Conservation (phyloP, 2,113 vertebrate genomes). For the Climacteris rufus region DNA sequence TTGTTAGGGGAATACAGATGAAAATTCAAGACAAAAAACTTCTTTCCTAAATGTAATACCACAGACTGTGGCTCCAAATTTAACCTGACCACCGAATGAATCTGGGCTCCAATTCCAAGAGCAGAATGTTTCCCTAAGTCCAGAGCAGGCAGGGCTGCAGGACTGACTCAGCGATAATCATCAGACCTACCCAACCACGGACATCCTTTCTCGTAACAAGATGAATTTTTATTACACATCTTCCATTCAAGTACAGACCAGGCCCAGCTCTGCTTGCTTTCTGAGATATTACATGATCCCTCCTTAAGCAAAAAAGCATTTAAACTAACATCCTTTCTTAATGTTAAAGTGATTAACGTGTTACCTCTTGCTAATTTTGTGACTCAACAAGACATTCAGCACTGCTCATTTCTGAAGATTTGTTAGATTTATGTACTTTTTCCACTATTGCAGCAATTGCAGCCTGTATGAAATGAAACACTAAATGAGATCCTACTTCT, state of each 20-base stretch:
- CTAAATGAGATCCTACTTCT: neutral
- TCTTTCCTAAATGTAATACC: neutral
- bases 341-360: neutral
- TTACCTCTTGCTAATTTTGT: conserved; percentile 39
- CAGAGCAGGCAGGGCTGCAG: neutral
- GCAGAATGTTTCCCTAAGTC: neutral
- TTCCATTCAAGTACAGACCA: conserved; percentile 27
- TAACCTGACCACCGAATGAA: neutral
- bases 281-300: neutral
- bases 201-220: neutral
- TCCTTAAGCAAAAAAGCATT: neutral
- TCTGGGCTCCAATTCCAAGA: neutral
- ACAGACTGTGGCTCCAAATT: neutral
- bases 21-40: neutral
- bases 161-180: conserved; percentile 5
- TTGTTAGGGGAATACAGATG: neutral
- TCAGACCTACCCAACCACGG: neutral
- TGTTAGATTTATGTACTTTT: neutral
- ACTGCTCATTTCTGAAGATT: neutral
- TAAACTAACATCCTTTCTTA: neutral
- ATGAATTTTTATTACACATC: neutral
- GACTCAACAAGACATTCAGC: conserved; percentile 28
- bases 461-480: neutral
- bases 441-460: neutral
- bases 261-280: neutral